Conservation (phyloP, 2,113 vertebrate genomes). For the Sturnira hondurensis region DNA sequence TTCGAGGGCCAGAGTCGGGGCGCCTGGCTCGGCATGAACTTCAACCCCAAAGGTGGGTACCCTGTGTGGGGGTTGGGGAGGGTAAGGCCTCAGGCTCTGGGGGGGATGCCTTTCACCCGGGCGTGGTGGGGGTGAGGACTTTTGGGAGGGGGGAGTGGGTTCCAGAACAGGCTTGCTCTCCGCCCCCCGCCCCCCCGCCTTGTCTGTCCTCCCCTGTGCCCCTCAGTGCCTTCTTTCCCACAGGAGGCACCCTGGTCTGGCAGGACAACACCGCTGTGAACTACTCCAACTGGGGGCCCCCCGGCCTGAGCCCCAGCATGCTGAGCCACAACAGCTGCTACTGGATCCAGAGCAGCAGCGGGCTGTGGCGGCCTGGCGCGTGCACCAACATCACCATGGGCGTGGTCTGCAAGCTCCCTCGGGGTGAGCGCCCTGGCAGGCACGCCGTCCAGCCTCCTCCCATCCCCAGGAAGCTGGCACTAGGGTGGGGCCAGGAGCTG, state of each 20-base stretch:
- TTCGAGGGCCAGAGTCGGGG: constrained; percentile 88
- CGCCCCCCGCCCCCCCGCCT: neutral
- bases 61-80: neutral
- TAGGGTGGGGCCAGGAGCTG: rapidly evolving
- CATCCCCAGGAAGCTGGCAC: rapidly evolving
- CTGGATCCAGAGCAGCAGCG: constrained; percentile 96
- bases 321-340: constrained; percentile 96
- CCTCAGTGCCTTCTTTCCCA: neutral
- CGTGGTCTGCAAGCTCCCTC: constrained; percentile 92
- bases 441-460: rapidly evolving
- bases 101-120: neutral
- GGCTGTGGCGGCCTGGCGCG: constrained; percentile 91
- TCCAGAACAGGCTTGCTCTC: neutral
- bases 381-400: constrained; percentile 94
- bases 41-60: constrained; percentile 90
- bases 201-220: rapidly evolving
- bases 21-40: constrained; percentile 95
- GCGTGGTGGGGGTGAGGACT: neutral
- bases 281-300: constrained; percentile 95
- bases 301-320: constrained; percentile 89
- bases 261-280: constrained; percentile 87
- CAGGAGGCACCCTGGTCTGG: constrained; percentile 92
- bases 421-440: constrained; percentile 80
- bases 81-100: neutral
- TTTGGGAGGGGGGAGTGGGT: neutral